These are phyloP conservation scores for Podargus strigoides DNA, from an alignment of 2,797 vertebrate species.

Conservation along the genomic window DNA sequence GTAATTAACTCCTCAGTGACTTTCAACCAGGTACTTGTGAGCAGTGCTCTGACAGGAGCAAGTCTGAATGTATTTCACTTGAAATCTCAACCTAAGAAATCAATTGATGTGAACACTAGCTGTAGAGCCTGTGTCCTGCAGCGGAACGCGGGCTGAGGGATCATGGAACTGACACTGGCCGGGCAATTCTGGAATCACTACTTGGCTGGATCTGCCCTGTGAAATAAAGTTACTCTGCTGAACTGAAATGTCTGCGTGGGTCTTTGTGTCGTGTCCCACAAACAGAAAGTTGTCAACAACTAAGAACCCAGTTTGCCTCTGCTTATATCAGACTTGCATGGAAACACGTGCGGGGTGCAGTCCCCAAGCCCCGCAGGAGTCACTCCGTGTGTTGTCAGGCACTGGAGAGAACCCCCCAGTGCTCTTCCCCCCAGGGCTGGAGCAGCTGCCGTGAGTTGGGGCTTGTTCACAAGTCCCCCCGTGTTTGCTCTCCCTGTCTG, in stretches of 20 bases:
- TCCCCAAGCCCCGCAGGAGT: not conserved
- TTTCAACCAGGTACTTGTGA: not conserved
- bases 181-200: not conserved
- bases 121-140: not conserved
- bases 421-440: not conserved
- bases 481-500: not conserved
- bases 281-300: not conserved
- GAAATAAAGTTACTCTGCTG: conserved; percentile 26
- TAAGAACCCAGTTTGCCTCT: not conserved
- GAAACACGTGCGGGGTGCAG: accelerated
- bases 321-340: not conserved
- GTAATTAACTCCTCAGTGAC: not conserved
- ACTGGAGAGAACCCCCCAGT: not conserved
- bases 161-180: not conserved
- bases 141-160: not conserved
- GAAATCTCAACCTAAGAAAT: not conserved
- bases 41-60: not conserved
- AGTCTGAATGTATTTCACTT: not conserved
- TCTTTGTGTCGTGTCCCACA: not conserved
- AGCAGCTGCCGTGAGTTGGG: not conserved
- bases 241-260: not conserved
- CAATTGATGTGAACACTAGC: not conserved
- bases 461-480: not conserved
- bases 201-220: not conserved
- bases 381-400: not conserved